Conservation (phyloP, 2,113 vertebrate genomes). For the Eurystomus gularis region DNA sequence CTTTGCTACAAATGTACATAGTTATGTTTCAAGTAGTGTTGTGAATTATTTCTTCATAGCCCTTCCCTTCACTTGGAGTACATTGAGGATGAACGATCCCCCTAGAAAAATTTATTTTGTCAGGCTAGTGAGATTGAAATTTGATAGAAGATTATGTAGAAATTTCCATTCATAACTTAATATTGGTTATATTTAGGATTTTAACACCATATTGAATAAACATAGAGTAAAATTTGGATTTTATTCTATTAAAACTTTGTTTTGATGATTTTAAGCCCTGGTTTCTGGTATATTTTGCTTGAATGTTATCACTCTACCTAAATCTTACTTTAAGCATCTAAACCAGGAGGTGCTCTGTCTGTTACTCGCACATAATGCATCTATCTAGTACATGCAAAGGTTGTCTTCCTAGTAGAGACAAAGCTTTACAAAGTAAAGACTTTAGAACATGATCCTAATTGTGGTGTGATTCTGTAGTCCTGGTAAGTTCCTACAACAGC, state of each 20-base stretch:
- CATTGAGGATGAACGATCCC: neutral
- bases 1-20: neutral
- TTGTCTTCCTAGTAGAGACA: neutral
- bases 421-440: neutral
- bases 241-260: neutral
- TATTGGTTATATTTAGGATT: neutral
- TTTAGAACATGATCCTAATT: neutral
- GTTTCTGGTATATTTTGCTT: neutral
- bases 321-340: neutral
- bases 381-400: neutral
- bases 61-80: neutral
- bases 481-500: neutral
- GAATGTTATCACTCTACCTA: neutral
- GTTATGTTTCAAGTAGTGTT: neutral
- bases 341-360: neutral
- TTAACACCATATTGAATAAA: neutral
- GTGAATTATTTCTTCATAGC: neutral
- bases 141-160: neutral
- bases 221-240: fast-evolving
- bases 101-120: neutral
- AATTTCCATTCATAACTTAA: neutral
- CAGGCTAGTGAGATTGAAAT: neutral
- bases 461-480: neutral
- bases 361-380: neutral
- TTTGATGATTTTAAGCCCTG: neutral